Base-by-base conservation (phyloP, 30 jellyfish, hydroid and myxozoan species). In the Haliclystus octoradiatus region DNA sequence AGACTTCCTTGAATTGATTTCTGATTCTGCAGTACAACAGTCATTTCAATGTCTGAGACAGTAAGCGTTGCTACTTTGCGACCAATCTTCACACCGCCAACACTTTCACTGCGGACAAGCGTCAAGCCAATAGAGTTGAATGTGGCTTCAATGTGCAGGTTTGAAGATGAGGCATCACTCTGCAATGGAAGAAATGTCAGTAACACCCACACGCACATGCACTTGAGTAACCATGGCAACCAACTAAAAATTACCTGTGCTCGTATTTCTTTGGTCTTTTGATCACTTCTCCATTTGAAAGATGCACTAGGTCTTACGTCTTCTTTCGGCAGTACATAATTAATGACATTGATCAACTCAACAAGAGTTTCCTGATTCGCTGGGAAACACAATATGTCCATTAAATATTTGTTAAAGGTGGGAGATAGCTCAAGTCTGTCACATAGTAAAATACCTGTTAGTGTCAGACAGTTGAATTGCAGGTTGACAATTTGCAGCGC, bases 331-430 rank as follows among this genome's bases (percentile, higher is more conserved):
- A 73, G 15, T 19, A 84, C 82, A 30, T 85, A 94, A 49, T 69
- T 68, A 5, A 89, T 66, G 13, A 89, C 94, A 61, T 74, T 82
- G 50, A 63, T 76, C 2, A 89, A 79, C 53, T 89, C 98, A 19
- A 89, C 98, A 13, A 89, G 74, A 19, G 98, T 81, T 74, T 89
- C 98, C 74, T 82, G 82, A 69, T 89, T 89, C 0, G 94, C 98
- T 89, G 57, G 27, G 65, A 68, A 19, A 33, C 1, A 0, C 46
- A 40, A 29, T 5, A 9, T 19, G 19, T 5, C 9, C 14, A 40
- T 19, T 5, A 40, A 5, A 19, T 5, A 40, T 9, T 9, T 9
- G 57, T 9, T 5, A 40, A 9, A 9, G 19, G 57, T 19, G 19
- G 19, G 57, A 40, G 57, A 40, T 5, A 5, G 63, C 19, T 29